phyloP scores from a whole-genome alignment of 2,113 vertebrate species.

The Aleadryas rufinucha region DNA sequence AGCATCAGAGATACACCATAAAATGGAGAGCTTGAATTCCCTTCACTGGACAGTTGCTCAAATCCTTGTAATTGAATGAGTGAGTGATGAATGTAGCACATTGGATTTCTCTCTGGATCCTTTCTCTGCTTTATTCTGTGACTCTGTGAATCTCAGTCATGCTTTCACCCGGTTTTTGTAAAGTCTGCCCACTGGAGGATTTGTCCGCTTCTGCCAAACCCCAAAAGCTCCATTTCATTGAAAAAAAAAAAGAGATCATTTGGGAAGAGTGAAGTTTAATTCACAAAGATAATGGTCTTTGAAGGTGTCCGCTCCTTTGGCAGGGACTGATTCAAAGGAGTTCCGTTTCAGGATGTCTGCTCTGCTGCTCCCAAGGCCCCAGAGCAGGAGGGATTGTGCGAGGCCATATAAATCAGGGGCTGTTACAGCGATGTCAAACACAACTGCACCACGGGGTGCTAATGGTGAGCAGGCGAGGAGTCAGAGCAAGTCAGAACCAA shows the following conservation, averaged over 20 bases:
- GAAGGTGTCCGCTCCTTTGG: not conserved
- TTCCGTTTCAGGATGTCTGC: not conserved
- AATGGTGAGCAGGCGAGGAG: conserved; percentile 27
- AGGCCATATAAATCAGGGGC: conserved; percentile 10
- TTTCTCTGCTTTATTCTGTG: not conserved
- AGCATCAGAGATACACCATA: not conserved
- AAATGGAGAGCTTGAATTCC: not conserved
- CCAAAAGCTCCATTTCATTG: conserved; percentile 10
- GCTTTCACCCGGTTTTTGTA: not conserved
- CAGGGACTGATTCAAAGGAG: not conserved
- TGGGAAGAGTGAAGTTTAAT: not conserved
- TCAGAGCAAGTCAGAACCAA: conserved; percentile 20
- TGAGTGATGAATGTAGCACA: not conserved
- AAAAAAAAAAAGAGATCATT: not conserved
- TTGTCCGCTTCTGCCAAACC: not conserved
- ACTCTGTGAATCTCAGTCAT: not conserved
- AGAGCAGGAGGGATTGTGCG: not conserved
- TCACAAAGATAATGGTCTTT: conserved; percentile 11
- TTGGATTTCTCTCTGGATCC: not conserved
- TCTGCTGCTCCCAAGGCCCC: not conserved
- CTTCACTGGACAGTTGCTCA: not conserved
- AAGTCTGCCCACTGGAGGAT: not conserved
- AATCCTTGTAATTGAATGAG: not conserved
- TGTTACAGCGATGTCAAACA: not conserved
- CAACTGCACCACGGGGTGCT: not conserved